phyloP scores from a whole-genome alignment of 2,797 vertebrate species.

The Syngnathus rostellatus region DNA sequence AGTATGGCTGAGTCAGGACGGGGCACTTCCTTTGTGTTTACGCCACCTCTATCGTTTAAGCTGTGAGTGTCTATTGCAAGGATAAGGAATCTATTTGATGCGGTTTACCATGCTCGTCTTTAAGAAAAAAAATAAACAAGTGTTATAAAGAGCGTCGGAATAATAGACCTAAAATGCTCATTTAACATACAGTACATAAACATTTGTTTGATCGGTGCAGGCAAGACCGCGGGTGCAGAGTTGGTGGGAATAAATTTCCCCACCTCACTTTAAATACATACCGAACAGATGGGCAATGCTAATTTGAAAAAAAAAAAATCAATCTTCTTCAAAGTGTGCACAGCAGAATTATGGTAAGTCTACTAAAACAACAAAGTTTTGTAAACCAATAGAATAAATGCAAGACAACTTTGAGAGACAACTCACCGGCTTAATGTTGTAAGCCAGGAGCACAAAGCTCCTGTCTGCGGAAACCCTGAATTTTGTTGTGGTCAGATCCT shows the following conservation, averaged over 20 bases:
- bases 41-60: neutral
- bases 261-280: neutral
- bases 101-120: neutral
- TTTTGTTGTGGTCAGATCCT: constrained; percentile 66
- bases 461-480: constrained; percentile 75
- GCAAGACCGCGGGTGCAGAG: too few species aligned
- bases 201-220: neutral
- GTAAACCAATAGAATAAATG: too few species aligned
- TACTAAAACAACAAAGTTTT: neutral
- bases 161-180: neutral
- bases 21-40: constrained; percentile 25
- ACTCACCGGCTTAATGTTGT: constrained; percentile 71
- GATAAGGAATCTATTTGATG: neutral
- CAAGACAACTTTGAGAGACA: constrained; percentile 6
- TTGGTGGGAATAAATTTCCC: too few species aligned
- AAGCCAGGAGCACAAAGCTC: constrained; percentile 72
- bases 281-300: neutral
- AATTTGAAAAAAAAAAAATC: neutral
- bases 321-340: neutral
- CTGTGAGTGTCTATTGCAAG: neutral
- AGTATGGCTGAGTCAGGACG: constrained; percentile 16
- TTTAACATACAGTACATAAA: neutral
- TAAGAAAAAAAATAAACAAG: neutral
- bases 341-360: neutral
- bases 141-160: neutral